Base-by-base conservation (phyloP, 2,888 invertebrate genomes). In the Aleiodes testaceus region DNA sequence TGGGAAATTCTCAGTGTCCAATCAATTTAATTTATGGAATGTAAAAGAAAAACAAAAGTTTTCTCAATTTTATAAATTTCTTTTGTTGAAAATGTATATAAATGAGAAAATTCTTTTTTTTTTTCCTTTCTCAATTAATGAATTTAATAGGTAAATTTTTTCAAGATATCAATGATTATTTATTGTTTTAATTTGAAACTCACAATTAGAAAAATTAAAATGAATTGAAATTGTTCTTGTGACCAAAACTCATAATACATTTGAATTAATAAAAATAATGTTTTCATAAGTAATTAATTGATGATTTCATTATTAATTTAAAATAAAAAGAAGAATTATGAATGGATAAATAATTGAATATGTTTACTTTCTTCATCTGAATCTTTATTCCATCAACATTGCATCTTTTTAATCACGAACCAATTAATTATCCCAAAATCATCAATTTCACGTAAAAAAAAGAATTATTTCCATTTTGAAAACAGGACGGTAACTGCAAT, bases 151-250 rank as follows among this genome's bases (percentile, higher is more conserved):
- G 18, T 7, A 14, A 18, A 59, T 16, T 42, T 59, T 36, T 42
- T 42, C 42, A 42, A 18, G 26, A 14, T 30, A 1, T 6, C 7
- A 26, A 18, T 42, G 36, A 36, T 59, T 59, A 59, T 59, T 59
- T 59, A 59, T 59, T 59, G 16, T 16, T 59, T 20, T 18, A 50
- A 42, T 36, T 36, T 36, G 36, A 36, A 36, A 36, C 9, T 9
- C 36, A 11, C 36, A 6, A 36, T 36, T 36, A 36, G 36, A 59
- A 49, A 30, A 71, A 74, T 82, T 82, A 81, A 83, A 82, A 82
- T 80, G 82, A 82, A 83, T 78, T 79, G 75, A 76, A 79, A 78
- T 79, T 81, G 75, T 79, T 78, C 75, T 72, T 69, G 70, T 76
- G 72, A 75, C 71, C 75, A 14, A 70, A n/a, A 79, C 72, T 73